Conservation (phyloP, 1,140 invertebrate genomes). For the Popillia japonica region DNA sequence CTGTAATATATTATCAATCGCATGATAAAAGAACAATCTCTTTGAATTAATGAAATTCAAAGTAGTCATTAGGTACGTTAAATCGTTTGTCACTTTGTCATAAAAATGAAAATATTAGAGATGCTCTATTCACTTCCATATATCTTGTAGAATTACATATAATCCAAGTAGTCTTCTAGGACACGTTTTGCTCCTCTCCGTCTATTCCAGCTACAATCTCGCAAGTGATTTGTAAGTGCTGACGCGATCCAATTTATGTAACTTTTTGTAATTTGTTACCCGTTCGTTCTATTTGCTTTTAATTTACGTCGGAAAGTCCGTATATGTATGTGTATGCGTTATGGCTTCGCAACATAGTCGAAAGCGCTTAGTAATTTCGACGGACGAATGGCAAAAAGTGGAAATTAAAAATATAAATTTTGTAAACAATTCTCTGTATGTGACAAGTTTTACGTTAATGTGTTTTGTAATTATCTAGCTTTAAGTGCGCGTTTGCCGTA, state of each 20-base stretch:
- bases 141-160: background rate
- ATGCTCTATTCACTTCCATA: background rate
- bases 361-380: background rate
- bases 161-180: slow-evolving; percentile 8
- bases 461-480: slow-evolving; percentile 11
- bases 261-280: background rate
- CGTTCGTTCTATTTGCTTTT: slow-evolving; percentile 14
- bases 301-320: background rate
- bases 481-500: background rate
- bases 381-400: background rate
- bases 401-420: slow-evolving; percentile 8
- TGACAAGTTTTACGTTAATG: slow-evolving; percentile 14
- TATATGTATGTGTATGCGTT: background rate
- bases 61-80: no score
- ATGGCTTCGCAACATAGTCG: background rate
- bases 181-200: background rate
- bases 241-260: background rate
- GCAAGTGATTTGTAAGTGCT: slow-evolving; percentile 14
- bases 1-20: no score
- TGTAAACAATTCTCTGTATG: background rate
- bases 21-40: no score
- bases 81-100: no score
- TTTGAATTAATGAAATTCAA: no score
- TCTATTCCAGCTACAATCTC: slow-evolving; percentile 5
- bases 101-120: background rate